Evolutionary conservation across 2,113 vertebrate genomes (phyloP).

Genomic region (Anser cygnoides): DNA sequence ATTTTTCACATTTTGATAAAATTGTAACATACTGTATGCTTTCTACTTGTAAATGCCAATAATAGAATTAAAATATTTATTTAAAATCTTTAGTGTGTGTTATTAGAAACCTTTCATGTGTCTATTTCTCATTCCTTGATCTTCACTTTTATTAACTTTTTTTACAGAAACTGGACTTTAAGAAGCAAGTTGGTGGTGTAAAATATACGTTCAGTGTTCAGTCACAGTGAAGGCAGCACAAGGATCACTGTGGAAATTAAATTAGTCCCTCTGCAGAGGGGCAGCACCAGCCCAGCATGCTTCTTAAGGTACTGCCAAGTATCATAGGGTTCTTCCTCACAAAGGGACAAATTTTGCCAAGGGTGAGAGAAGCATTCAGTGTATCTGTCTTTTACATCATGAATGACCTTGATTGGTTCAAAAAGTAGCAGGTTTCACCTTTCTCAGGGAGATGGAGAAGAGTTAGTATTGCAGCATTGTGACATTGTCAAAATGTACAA

Average conservation of each 20-base stretch:
- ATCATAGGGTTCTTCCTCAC: neutral
- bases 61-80: constrained; percentile 99
- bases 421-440: neutral
- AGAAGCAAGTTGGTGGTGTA: neutral
- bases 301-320: neutral
- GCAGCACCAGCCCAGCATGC: neutral
- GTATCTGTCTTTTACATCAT: neutral
- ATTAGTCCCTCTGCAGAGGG: neutral
- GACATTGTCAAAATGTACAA: neutral
- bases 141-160: neutral
- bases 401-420: neutral
- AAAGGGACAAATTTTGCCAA: neutral
- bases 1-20: constrained; percentile 99
- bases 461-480: neutral
- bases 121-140: neutral
- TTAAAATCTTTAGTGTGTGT: constrained; percentile 82
- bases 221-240: neutral
- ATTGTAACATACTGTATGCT: constrained; percentile 99
- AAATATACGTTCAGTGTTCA: neutral
- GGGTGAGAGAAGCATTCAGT: neutral
- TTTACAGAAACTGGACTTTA: neutral
- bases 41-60: constrained; percentile 99
- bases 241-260: neutral
- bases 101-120: neutral
- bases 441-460: neutral